Base-by-base conservation (phyloP, 2,888 invertebrate genomes). In the Microdon myrmicae region DNA sequence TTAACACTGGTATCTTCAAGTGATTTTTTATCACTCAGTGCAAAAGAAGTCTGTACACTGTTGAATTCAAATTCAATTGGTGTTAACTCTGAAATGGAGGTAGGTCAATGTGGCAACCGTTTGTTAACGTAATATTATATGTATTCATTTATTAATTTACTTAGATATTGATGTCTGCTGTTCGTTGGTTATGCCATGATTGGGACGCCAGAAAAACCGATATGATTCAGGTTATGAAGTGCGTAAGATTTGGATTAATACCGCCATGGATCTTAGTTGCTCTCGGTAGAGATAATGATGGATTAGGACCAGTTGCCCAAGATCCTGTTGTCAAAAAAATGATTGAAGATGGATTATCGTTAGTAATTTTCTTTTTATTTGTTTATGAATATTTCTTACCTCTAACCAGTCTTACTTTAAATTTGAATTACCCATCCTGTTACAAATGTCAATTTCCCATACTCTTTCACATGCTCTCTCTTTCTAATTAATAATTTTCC, bases 271-370 rank as follows among this genome's bases (percentile, higher is more conserved):
- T 91, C 71, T 82, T 92, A 17, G 87, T 91, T 0, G 90, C 90
- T 61, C 86, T 92, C 34, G 88, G 88, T 68, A 82, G 89, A 14
- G 90, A 89, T 73, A 86, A 87, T 0, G 88, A 88, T 71, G n/a
- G n/a, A n/a, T n/a, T n/a, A n/a, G 89, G 90, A 71, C 86, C 92
- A 68, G 81, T 91, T 6, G 85, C 87, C 48, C 84, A 85, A 47
- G 84, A 86, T 68, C 81, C 86, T 0, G 86, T 86, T 67, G 86
- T 92, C 10, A 87, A 88, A 70, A 87, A 89, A 72, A 87, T 90
- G 86, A 86, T 92, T 10, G 89, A 91, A 71, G 89, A 91, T 72
- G 91, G 90, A 14, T 82, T 92, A 16, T 88, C 90, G 90, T 90
- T 79, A 83, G 86, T 81, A 17, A n/a, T n/a, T n/a, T n/a, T 20